Percentiles rank a stretch among this genome's conserved stretches.
These are phyloP conservation scores for Elysia chlorotica DNA, from an alignment of 1,140 invertebrate species.

Conservation along the genomic window DNA sequence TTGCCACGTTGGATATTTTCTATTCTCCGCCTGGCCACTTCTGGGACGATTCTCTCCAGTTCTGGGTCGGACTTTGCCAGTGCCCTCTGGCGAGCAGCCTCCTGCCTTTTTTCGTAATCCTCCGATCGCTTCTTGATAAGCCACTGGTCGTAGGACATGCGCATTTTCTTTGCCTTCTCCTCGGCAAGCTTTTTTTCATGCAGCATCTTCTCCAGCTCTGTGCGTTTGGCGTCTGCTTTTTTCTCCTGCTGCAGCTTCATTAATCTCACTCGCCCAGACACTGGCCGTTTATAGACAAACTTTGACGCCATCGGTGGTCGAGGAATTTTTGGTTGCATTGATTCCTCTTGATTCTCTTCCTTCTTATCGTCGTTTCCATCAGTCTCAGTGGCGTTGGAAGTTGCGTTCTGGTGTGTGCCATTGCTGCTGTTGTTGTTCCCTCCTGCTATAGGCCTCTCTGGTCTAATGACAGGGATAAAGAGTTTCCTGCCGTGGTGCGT, in stretches of 20 bases:
- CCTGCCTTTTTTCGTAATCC: conserved; percentile 33
- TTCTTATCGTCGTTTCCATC: neutral
- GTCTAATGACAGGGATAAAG: conserved; percentile 8
- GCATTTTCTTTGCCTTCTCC: conserved; percentile 29
- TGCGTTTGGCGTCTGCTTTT: conserved; percentile 14
- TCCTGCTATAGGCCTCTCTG: neutral
- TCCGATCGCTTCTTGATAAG: conserved; percentile 41
- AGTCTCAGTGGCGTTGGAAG: neutral
- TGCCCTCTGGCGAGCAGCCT: conserved; percentile 35
- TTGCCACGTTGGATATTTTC: conserved; percentile 41
- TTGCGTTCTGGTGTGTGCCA: no score
- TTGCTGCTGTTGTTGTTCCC: neutral
- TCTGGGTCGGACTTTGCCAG: conserved; percentile 49
- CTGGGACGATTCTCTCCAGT: conserved; percentile 42
- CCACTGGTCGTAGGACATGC: conserved; percentile 53
- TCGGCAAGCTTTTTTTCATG: conserved; percentile 9
- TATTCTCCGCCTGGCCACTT: conserved; percentile 42
- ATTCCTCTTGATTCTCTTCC: neutral
- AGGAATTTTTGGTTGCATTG: neutral
- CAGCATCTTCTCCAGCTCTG: conserved; percentile 8
- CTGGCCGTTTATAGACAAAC: conserved; percentile 50
- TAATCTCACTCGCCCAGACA: conserved; percentile 46
- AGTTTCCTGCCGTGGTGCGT: neutral
- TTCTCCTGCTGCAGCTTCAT: conserved; percentile 29
- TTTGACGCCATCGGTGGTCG: conserved; percentile 34